phyloP scores from a whole-genome alignment of 2,888 invertebrate genomes.

The Acronicta leporina region DNA sequence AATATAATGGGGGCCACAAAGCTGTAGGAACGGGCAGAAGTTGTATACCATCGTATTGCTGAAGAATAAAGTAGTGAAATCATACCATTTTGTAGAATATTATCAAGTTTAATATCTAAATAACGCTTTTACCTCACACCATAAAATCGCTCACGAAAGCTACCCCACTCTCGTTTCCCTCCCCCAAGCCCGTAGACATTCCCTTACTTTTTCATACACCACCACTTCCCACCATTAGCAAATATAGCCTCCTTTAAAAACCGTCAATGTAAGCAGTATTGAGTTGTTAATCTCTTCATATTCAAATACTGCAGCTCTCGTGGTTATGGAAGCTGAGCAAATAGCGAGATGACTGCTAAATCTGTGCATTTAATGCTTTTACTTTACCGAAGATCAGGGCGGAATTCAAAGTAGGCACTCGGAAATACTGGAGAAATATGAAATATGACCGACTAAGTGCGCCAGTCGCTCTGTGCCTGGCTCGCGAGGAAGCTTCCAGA shows the following conservation, averaged over 20 bases:
- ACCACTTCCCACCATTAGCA: constrained; percentile 3
- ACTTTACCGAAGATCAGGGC: constrained; percentile 33
- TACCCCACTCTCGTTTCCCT: constrained; percentile 28
- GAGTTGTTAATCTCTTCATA: constrained; percentile 11
- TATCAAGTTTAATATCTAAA: constrained; percentile 19
- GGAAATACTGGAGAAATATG: constrained; percentile 21
- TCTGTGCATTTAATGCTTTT: constrained; percentile 52
- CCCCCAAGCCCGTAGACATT: constrained; percentile 8
- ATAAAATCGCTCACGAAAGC: constrained; percentile 36
- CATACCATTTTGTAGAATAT: constrained; percentile 16
- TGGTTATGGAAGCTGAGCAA: constrained; percentile 31
- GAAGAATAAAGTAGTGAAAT: background rate
- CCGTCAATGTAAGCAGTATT: constrained; percentile 15
- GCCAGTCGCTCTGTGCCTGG: constrained; percentile 9
- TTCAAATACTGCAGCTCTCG: constrained; percentile 4
- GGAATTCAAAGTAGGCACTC: constrained; percentile 44
- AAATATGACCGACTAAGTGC: constrained; percentile 34
- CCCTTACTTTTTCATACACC: constrained; percentile 9
- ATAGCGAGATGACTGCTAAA: constrained; percentile 43
- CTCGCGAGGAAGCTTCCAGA: constrained; percentile 8
- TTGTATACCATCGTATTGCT: background rate
- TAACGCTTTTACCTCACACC: constrained; percentile 37
- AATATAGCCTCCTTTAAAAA: constrained; percentile 7
- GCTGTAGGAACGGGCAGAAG: too few relatives aligned
- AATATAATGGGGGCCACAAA: too few relatives aligned